A percentile compares a stretch with the other conserved stretches of the same genome.
Evolutionary conservation across 2,797 vertebrate genomes (phyloP).

Genomic region (Tapirus indicus): DNA sequence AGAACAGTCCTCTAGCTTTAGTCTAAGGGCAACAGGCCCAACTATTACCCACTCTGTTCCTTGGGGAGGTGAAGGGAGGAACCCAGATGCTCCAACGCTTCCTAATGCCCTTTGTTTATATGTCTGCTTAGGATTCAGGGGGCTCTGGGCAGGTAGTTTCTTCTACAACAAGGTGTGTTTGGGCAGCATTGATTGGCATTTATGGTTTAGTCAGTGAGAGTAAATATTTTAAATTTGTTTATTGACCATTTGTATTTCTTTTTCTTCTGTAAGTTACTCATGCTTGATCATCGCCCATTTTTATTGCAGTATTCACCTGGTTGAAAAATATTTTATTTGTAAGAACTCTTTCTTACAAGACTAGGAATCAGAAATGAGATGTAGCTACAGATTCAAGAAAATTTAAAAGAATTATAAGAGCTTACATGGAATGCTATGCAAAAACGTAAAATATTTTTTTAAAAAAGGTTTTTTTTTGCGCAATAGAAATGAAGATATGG

Average conservation of each 20-base stretch:
- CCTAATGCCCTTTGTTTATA: not conserved
- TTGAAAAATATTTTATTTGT: conserved; percentile 37
- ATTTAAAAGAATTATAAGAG: not conserved
- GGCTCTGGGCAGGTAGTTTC: not conserved
- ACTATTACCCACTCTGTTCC: not conserved
- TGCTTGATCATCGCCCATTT: not conserved
- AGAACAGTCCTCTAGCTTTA: not conserved
- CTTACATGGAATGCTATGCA: not conserved
- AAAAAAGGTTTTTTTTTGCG: not conserved
- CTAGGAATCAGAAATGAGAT: not conserved
- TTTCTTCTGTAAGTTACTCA: not conserved
- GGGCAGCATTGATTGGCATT: not conserved
- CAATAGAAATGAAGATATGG: not conserved
- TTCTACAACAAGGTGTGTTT: not conserved
- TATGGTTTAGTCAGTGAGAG: not conserved
- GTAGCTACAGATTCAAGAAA: not conserved
- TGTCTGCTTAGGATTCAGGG: not conserved
- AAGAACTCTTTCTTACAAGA: not conserved
- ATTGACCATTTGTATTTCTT: not conserved
- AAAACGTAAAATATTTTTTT: not conserved
- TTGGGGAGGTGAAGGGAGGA: not conserved
- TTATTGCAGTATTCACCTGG: not conserved
- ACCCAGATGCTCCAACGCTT: not conserved
- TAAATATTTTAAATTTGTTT: not conserved
- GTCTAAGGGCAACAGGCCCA: not conserved